These are phyloP conservation scores for Chaunax sp. DNA, from an alignment of 2,797 vertebrate species.

Conservation along the genomic window DNA sequence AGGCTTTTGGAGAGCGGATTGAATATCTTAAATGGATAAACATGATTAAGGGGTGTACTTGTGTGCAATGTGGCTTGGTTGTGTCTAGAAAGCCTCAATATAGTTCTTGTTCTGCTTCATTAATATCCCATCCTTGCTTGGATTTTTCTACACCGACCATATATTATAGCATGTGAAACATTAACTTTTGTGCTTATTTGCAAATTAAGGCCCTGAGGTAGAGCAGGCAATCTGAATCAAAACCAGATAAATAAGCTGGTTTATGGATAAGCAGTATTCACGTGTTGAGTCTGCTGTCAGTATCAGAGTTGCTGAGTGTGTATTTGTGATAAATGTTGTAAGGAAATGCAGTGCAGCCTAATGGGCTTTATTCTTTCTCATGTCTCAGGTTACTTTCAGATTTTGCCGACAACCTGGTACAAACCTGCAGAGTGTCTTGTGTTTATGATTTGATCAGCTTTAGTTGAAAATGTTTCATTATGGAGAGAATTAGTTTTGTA, in stretches of 20 bases:
- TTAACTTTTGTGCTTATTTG: background rate
- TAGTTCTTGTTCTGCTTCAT: too few species aligned
- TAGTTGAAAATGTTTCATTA: conserved; percentile 24
- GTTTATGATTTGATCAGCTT: background rate
- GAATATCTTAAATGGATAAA: background rate
- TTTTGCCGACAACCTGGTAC: background rate
- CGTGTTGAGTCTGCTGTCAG: background rate
- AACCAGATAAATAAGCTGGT: background rate
- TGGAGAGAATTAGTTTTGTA: background rate
- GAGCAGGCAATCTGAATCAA: background rate
- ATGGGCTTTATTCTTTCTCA: conserved; percentile 32
- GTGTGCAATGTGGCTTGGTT: background rate
- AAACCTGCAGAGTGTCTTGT: conserved; percentile 16
- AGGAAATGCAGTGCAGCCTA: conserved; percentile 26
- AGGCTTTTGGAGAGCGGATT: background rate
- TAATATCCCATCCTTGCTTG: background rate
- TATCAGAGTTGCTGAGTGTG: background rate
- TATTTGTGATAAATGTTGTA: conserved; percentile 25
- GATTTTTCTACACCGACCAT: background rate
- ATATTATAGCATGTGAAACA: background rate
- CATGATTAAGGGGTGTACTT: background rate
- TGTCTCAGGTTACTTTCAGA: conserved; percentile 39
- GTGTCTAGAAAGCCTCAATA: too few species aligned
- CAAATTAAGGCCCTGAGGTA: background rate
- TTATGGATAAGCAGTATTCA: background rate